Evolutionary conservation across 2,888 invertebrate genomes (phyloP), one percentile per base, ranked within the genome.

Genomic region (Malacosoma neustria): DNA sequence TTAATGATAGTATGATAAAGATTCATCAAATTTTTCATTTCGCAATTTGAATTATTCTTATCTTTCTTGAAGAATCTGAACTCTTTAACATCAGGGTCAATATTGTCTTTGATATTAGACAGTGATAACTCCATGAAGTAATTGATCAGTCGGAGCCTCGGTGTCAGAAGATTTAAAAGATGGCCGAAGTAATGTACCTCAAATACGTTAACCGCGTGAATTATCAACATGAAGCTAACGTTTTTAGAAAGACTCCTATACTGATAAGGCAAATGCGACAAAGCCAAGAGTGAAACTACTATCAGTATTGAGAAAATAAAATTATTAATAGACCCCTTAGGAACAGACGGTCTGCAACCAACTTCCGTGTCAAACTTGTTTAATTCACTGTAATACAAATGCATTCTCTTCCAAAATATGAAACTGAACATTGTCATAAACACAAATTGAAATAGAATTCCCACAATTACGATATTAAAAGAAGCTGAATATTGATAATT

Each of bases 151-250:
- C 57, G 64, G 29, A 77, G 35, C 29, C 75, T 52, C 1, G 69
- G 65, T 7, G 54, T 47, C 0, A 74, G 52, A 5, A 73, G 54
- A 34, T 61, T 69, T 0, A 75, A 40, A 2, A 76, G 50, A 41
- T 77, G 73, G 0, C 68, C 73, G 33, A 60, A 64, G 32, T 57
- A 77, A 45, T 64, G 49, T 3, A 69, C 42, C 44, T 76, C 75
- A 1, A 62, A 13, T 2, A 57, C 43, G 39, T 60, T 54, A 6
- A 58, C 42, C 0, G 63, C 22, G 30, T 55, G 49, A 0, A 60
- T 32, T 0, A 57, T 54, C 7, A 65, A 34, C 7, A 51, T 22
- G 1, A 44, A 40, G 2, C 45, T 1, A 3, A 46, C 35, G 0
- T 41, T 13, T 3, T 36, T 12, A 2, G 43, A 32, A 1, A 36